Evolutionary conservation across 2,888 invertebrate species (phyloP), one percentile per base, ranked within the genome.

Genomic region (Coleophora flavipennella): DNA sequence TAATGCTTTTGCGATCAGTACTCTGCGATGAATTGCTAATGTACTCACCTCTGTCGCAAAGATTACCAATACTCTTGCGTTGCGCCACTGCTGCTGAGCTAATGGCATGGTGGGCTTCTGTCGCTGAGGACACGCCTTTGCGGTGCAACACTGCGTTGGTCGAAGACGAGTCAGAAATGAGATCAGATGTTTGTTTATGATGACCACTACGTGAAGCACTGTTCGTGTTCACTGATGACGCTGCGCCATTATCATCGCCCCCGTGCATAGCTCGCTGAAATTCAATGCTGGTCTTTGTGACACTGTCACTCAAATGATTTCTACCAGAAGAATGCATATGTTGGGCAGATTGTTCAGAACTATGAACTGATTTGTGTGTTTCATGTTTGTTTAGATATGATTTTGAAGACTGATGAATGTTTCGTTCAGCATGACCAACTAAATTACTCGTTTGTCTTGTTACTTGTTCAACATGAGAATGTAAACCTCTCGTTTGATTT

Each of bases 111-210:
- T 91, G 78, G 1, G 91, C 90, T 71, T 92, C 92, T n/a, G 88
- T 89, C 1, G 89, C 88, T 1, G 89, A 87, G 2, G 89, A 85
- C 9, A 87, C 74, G 12, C 90, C 89, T 60, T 92, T 93, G 32
- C 94, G 88, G 65, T 94, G 92, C 28, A 94, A 85, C 33, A 94
- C 91, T 32, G 93, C 86, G 59, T 95, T 94, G 36, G 86, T 87
- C 2, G 92, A 88, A 51, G 93, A 89, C n/a, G 90, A 88, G 39
- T 91, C 88, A 0, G 92, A 90, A 1, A 91, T 88, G 45, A 94
- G 88, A 35, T 92, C 87, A 45, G 90, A 93, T 57, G 91, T 90
- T 33, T 92, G 87, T 58, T 93, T 94, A 61, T 92, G 91, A 48
- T 88, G 87, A 7, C 83, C 83, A 41, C 67, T 54, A 33, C 78